Percentiles rank a stretch among this genome's conserved stretches.
Evolutionary conservation across 2,797 vertebrate species (phyloP).

Genomic region (Acanthopagrus latus): DNA sequence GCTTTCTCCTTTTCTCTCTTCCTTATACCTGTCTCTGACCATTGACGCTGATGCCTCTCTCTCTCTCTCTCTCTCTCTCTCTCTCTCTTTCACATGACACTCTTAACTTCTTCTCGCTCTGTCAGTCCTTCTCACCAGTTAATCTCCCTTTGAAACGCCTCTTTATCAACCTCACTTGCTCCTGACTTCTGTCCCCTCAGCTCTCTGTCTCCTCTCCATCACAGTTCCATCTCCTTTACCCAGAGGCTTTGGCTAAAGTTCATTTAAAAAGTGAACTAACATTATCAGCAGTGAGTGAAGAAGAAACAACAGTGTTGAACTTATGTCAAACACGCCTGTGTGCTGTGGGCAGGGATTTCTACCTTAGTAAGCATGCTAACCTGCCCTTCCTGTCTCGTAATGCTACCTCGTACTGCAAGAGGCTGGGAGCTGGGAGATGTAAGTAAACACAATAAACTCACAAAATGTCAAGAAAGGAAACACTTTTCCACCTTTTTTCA

Average conservation of each 20-base stretch:
- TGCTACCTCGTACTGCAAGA: too few relatives aligned
- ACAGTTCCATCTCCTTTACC: background rate
- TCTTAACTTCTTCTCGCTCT: conserved; percentile 5
- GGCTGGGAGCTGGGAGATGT: too few relatives aligned
- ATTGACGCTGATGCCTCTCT: background rate
- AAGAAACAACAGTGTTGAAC: too few relatives aligned
- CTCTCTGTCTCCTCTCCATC: conserved; percentile 8
- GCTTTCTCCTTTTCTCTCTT: conserved; percentile 29
- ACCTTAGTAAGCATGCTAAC: too few relatives aligned
- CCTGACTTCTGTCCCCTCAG: background rate
- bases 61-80: conserved; percentile 11
- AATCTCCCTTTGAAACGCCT: conserved; percentile 21
- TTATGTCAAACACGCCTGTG: too few relatives aligned
- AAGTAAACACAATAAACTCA: too few relatives aligned
- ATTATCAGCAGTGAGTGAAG: too few relatives aligned
- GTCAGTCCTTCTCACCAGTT: conserved; percentile 27
- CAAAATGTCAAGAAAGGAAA: too few relatives aligned
- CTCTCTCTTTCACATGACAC: conserved; percentile 9
- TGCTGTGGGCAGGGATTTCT: too few relatives aligned
- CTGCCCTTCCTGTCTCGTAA: too few relatives aligned
- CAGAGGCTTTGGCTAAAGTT: background rate
- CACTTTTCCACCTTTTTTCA: too few relatives aligned
- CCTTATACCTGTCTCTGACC: conserved; percentile 37
- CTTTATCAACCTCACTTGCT: conserved; percentile 11
- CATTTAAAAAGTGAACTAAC: too few relatives aligned